These are phyloP conservation scores for Gracilinanus agilis DNA, from an alignment of 2,113 vertebrate species.

Conservation along the genomic window DNA sequence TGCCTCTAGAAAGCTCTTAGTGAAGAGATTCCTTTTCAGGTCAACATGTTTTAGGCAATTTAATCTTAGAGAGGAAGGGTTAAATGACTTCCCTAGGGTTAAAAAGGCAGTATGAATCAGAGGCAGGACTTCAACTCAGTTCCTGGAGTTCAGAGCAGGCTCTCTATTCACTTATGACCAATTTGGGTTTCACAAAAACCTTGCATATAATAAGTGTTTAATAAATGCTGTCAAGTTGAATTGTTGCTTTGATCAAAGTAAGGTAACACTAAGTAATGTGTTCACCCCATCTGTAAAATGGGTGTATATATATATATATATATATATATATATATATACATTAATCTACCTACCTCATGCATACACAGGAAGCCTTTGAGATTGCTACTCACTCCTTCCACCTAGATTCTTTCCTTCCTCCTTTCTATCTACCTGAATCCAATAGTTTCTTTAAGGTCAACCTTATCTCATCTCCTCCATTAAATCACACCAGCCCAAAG, in stretches of 20 bases:
- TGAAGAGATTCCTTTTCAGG: neutral
- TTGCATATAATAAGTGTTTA: neutral
- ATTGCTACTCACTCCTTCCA: neutral
- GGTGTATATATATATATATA: conserved; percentile 18
- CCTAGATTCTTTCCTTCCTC: neutral
- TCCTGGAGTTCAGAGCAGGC: neutral
- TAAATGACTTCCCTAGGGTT: neutral
- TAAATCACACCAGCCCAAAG: neutral
- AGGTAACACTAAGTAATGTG: neutral
- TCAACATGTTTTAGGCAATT: neutral
- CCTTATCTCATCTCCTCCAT: neutral
- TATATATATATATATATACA: too few relatives aligned
- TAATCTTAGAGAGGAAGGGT: neutral
- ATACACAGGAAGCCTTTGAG: neutral
- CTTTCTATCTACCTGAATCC: neutral
- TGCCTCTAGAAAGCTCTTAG: neutral
- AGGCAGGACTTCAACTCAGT: neutral
- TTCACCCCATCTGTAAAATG: neutral
- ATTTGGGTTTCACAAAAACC: neutral
- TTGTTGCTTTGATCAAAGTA: neutral
- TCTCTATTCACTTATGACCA: neutral
- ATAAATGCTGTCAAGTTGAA: neutral
- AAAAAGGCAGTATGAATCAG: neutral
- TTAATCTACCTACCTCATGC: neutral
- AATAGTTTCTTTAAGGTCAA: conserved; percentile 27